Evolutionary conservation across 2,797 vertebrate species (phyloP).

Genomic region (Clarias laeviceps): DNA sequence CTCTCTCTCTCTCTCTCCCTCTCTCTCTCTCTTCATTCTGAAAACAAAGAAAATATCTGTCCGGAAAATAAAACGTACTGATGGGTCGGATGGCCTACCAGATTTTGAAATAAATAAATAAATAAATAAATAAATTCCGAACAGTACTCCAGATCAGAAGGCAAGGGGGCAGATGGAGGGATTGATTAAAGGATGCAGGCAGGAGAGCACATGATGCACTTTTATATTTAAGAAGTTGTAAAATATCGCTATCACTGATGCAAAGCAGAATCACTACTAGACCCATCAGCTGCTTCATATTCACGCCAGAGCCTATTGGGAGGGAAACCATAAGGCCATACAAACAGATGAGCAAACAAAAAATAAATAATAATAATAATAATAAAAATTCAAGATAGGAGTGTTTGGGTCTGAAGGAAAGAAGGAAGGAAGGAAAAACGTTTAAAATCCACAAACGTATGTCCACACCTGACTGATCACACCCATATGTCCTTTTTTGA

Average conservation of each 20-base stretch:
- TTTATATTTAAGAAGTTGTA: not conserved
- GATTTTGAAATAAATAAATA: conserved; percentile 13
- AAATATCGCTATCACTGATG: not conserved
- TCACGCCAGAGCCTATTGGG: not conserved
- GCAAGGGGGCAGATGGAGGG: conserved; percentile 53
- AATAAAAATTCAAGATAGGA: not conserved
- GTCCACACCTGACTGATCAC: not conserved
- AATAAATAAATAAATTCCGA: conserved; percentile 37
- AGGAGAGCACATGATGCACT: not conserved
- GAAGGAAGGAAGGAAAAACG: not conserved
- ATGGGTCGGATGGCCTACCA: conserved; percentile 51
- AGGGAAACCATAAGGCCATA: not conserved
- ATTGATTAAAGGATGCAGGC: conserved; percentile 46
- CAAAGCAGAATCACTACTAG: not conserved
- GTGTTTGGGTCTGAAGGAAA: not conserved
- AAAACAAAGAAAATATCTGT: conserved; percentile 63
- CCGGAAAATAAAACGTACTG: conserved; percentile 53
- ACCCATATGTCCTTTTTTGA: not conserved
- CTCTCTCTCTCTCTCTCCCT: conserved; percentile 60
- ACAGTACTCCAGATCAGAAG: conserved; percentile 4
- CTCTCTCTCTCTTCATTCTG: conserved; percentile 47
- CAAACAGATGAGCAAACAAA: not conserved
- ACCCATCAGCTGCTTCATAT: not conserved
- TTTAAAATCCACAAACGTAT: not conserved
- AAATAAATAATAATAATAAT: not conserved